Conservation (phyloP, 2,113 vertebrate species). For the Xerus inauris region DNA sequence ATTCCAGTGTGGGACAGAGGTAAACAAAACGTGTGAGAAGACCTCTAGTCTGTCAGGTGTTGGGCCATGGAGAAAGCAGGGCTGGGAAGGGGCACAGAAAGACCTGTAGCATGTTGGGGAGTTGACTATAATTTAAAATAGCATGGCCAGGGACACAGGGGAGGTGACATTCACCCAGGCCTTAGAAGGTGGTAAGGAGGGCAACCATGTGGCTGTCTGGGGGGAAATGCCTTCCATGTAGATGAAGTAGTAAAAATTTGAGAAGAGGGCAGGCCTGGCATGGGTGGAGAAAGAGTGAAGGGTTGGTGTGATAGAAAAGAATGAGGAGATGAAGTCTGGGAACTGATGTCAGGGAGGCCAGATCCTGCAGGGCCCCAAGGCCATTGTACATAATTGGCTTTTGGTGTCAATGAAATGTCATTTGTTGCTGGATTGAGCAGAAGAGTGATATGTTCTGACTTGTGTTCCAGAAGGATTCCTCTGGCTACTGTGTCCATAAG, state of each 20-base stretch:
- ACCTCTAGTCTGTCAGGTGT: neutral
- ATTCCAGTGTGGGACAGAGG: neutral
- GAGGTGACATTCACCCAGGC: neutral
- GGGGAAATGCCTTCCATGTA: neutral
- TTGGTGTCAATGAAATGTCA: neutral
- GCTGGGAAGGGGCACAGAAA: neutral
- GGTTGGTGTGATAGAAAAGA: neutral
- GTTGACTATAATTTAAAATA: neutral
- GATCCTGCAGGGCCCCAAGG: neutral
- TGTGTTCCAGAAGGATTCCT: neutral
- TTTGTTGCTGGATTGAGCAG: neutral
- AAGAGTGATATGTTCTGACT: neutral
- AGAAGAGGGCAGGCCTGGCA: neutral
- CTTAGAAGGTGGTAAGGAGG: neutral
- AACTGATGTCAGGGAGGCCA: neutral
- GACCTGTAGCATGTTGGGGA: neutral
- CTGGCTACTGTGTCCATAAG: neutral
- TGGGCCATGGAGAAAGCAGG: neutral
- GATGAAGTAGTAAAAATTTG: neutral
- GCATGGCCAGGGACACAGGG: neutral
- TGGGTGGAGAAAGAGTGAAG: neutral
- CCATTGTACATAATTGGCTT: neutral
- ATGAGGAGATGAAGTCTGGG: neutral
- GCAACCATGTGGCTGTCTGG: neutral
- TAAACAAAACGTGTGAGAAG: neutral